phyloP scores from a whole-genome alignment of 2,797 vertebrate genomes.

The Spinus olivaceus region DNA sequence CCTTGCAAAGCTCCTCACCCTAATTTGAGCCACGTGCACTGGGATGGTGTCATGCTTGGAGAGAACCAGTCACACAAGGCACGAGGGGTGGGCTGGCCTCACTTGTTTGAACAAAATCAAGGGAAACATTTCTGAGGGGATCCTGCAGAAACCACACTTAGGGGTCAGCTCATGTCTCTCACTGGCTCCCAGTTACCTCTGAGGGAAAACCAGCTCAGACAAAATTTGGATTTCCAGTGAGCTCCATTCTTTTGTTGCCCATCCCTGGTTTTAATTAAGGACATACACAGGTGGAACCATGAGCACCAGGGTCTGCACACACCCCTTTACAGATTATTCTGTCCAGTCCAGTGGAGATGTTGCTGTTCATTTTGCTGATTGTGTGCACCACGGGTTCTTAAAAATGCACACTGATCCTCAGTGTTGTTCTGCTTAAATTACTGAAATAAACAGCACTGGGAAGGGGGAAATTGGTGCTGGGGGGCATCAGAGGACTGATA shows the following conservation, averaged over 20 bases:
- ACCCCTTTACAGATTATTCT: neutral
- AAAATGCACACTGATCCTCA: neutral
- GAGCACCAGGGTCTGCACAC: neutral
- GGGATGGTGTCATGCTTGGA: conserved; percentile 93
- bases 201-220: neutral
- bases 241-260: neutral
- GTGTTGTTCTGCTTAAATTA: neutral
- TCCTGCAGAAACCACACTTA: conserved; percentile 80
- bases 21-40: conserved; percentile 89
- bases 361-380: neutral
- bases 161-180: conserved; percentile 6
- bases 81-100: conserved; percentile 86
- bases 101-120: conserved; percentile 86
- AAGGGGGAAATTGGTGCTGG: neutral
- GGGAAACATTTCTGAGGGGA: conserved; percentile 87
- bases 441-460: neutral
- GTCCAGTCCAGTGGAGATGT: neutral
- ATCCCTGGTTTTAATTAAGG: neutral
- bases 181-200: neutral
- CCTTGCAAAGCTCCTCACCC: conserved; percentile 84
- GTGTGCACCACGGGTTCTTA: neutral
- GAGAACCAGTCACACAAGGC: conserved; percentile 86
- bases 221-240: neutral
- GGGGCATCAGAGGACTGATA: neutral
- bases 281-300: rapidly evolving